Percentiles rank a stretch among this genome's conserved stretches.
phyloP scores from a whole-genome alignment of 2,797 vertebrate genomes.

The Enteromius unitaeniatus region DNA sequence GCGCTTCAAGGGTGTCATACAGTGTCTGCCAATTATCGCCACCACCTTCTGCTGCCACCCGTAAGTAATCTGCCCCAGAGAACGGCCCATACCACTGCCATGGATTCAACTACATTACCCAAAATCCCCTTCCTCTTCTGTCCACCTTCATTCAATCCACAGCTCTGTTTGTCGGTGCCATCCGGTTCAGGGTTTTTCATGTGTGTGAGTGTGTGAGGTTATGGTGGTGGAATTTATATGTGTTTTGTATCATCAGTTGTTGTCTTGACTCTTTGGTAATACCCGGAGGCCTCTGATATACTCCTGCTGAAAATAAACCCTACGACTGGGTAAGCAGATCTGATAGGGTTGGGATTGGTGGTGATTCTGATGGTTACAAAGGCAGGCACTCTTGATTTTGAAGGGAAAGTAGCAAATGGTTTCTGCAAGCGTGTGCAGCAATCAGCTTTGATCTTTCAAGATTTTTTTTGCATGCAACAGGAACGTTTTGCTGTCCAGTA shows the following conservation, averaged over 20 bases:
- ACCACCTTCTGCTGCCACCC: conserved; percentile 83
- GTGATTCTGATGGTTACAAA: conserved; percentile 3
- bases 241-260: not conserved
- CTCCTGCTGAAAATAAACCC: not conserved
- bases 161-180: conserved; percentile 43
- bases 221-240: not conserved
- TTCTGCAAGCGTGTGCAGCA: conserved; percentile 11
- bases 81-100: conserved; percentile 46
- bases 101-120: conserved; percentile 56
- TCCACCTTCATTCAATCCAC: conserved; percentile 55
- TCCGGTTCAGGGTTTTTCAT: conserved; percentile 30
- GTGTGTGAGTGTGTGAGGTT: conserved; percentile 22
- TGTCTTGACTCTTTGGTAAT: not conserved
- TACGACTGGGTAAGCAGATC: conserved; percentile 8
- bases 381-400: conserved; percentile 1
- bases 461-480: not conserved
- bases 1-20: conserved; percentile 77
- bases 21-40: conserved; percentile 79
- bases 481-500: not conserved
- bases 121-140: conserved; percentile 32
- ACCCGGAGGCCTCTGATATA: not conserved
- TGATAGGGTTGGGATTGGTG: conserved; percentile 6
- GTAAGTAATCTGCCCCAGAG: conserved; percentile 74
- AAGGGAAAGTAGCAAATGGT: not conserved
- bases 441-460: not conserved